Evolutionary conservation across 2,113 vertebrate species (phyloP).

Genomic region (Poeciliopsis prolifica): DNA sequence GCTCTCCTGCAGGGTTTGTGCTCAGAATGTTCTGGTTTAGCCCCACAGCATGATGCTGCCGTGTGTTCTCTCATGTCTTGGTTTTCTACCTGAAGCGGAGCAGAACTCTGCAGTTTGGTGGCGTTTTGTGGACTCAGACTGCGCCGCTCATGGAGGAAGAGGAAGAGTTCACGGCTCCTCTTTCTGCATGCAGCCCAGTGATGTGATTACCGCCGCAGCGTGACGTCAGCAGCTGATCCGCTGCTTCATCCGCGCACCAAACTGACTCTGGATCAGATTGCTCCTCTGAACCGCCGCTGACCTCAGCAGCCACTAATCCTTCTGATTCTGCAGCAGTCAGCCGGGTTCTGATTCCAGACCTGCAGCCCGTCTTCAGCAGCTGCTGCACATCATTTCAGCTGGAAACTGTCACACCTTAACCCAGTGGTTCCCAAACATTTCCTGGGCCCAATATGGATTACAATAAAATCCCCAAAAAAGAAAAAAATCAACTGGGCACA

Average conservation of each 20-base stretch:
- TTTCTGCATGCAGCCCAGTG: slow-evolving; percentile 4
- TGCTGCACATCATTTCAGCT: background rate
- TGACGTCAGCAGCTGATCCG: slow-evolving; percentile 35
- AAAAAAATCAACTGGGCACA: too few relatives aligned
- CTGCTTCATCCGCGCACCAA: slow-evolving; percentile 5
- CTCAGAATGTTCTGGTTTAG: too few relatives aligned
- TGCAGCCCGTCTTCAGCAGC: too few relatives aligned
- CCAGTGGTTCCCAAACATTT: background rate
- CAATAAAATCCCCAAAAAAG: too few relatives aligned
- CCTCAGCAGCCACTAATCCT: slow-evolving; percentile 4
- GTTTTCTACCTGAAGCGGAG: too few relatives aligned
- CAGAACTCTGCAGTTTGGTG: too few relatives aligned
- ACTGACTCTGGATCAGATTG: slow-evolving; percentile 26
- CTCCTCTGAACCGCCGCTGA: background rate
- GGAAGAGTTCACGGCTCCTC: background rate
- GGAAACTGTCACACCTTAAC: background rate
- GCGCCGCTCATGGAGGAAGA: background rate
- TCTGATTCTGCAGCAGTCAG: background rate
- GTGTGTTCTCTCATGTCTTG: too few relatives aligned
- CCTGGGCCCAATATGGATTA: too few relatives aligned
- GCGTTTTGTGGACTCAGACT: background rate
- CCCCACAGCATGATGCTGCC: too few relatives aligned
- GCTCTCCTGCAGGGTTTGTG: background rate
- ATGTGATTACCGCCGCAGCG: slow-evolving; percentile 12
- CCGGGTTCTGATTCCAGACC: too few relatives aligned